Base-by-base conservation (phyloP, 2,113 vertebrate genomes). In the Rhizomys pruinosus region DNA sequence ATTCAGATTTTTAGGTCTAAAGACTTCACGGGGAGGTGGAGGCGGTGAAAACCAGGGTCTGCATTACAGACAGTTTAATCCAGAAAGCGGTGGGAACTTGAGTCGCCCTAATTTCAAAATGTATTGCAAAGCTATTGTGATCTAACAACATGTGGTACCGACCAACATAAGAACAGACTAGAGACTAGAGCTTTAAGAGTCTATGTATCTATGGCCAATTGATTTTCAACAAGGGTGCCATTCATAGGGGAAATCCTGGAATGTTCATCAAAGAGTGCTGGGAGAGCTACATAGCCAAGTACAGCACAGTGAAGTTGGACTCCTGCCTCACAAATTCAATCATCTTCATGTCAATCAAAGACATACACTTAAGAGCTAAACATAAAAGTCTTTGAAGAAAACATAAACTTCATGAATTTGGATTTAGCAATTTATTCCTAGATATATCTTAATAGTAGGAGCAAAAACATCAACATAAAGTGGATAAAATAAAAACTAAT, bases 301-400 rank as follows among this genome's bases (percentile, higher is more conserved):
- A 19, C 29, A 84, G 5, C 42, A 89, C 4, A 64, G 42, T 23
- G 16, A 94, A 93, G 3, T 3, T 52, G n/a, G 20, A 23, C 13
- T 20, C 13, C 7, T 19, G 44, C 32, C 15, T 68, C 13, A 47
- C 4, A 81, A 17, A n/a, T n/a, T n/a, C n/a, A n/a, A 47, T 64
- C 23, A 68, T 91, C 47, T 79, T 44, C 47, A 88, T 79, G 91
- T 89, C 34, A 61, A 84, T 76, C 61, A 68, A 73, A 84, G 47
- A 71, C n/a, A 72, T 82, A 69, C 42, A 6, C 42, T 25, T 32
- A 88, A 89, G 11, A 92, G 22, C 44, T 81, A 64, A 84, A 61
- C 13, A 87, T 42, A 71, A 95, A 66, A 47, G 20, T 88, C 22
- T 73, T 72, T 79, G 44, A 77, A 57, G 29, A 90, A 95, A 87